Base-by-base conservation (phyloP, 2,888 invertebrate species). In the Leuctra nigra region DNA sequence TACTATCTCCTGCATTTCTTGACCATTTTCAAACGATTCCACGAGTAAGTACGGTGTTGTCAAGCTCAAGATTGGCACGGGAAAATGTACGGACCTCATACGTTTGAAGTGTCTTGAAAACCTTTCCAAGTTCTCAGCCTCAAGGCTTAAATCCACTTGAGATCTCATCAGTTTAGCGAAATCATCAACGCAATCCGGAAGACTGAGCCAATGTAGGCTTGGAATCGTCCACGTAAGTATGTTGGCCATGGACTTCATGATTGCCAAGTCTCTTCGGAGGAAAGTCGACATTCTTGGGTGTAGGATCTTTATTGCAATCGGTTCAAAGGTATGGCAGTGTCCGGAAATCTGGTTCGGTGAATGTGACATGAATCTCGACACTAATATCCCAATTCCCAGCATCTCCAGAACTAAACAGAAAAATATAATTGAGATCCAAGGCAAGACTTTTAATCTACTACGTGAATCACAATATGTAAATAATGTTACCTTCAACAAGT, bases 21-120 rank as follows among this genome's bases (percentile, higher is more conserved):
- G 62, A 16, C 74, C 74, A 29, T 73, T 71, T 66, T 77, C 75
- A 62, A 69, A 77, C 14, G 72, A 73, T 63, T 77, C 77, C 3
- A 76, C 73, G 53, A 77, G 65, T n/a, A 76, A 68, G 46, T 68
- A 64, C n/a, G 65, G 62, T 16, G 64, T 69, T 22, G 72, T 72
- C 55, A 72, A 68, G 25, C 67, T 63, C 58, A 63, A 53, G 2
- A 75, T 64, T 2, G 76, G 75, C 22, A 61, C 59, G 4, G 77
- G 76, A 58, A 76, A 75, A 35, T 65, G 59, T 2, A 77, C 68
- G 20, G 68, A 60, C 1, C 63, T 55, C 46, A 61, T 62, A 1
- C 62, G 57, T 0, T 64, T 64, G 59, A 77, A 77, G 59, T 76
- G 73, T 16, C 66, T 62, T 1, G 67, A 63, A 64, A 77, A 77